phyloP scores from a whole-genome alignment of 2,113 vertebrate genomes.

The Lichenostomus cassidix region DNA sequence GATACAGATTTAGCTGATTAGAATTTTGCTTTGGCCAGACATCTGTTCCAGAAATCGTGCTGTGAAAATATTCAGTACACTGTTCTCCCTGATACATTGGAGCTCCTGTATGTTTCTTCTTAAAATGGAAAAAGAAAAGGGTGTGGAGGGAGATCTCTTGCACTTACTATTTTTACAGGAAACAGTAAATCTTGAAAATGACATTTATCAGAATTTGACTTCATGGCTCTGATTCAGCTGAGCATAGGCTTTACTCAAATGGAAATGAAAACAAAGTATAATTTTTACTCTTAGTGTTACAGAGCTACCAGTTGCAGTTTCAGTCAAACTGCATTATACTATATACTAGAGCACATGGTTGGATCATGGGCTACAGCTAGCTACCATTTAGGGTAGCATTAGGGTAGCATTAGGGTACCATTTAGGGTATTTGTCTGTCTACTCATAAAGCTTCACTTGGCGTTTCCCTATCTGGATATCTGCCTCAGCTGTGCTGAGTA shows the following conservation, averaged over 20 bases:
- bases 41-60: neutral
- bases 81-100: neutral
- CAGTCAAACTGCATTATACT: neutral
- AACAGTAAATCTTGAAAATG: slow-evolving; percentile 25
- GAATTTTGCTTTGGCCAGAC: slow-evolving; percentile 6
- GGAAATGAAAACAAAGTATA: slow-evolving; percentile 4
- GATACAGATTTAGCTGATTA: slow-evolving; percentile 16
- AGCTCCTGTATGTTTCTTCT: slow-evolving; percentile 16
- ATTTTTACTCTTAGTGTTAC: neutral
- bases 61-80: neutral
- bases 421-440: neutral
- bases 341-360: neutral
- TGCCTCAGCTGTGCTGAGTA: neutral
- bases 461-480: neutral
- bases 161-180: slow-evolving; percentile 17
- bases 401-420: neutral
- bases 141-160: neutral
- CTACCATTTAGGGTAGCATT: neutral
- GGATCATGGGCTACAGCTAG: neutral
- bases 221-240: neutral
- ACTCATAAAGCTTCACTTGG: neutral
- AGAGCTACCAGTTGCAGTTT: neutral
- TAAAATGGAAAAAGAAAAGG: slow-evolving; percentile 36
- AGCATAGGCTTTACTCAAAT: neutral
- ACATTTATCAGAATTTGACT: slow-evolving; percentile 14